Evolutionary conservation across 2,113 vertebrate species (phyloP), one percentile per base, ranked within the genome.

Genomic region (Manacus vitellinus): DNA sequence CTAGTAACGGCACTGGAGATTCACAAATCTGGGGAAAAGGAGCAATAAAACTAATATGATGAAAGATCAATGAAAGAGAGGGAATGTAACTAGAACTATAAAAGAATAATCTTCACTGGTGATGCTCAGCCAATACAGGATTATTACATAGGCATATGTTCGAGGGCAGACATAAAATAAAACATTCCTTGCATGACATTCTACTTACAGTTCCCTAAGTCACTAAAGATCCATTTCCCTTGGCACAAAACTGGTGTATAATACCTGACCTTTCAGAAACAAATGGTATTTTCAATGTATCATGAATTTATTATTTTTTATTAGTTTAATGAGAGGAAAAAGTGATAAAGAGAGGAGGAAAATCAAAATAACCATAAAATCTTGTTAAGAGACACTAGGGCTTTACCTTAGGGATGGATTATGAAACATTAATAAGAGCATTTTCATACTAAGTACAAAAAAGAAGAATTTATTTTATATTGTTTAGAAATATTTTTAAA

Each of bases 241-340:
- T 83, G 51, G 33, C 33, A 80, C n/a, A 86, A 63, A 88, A 77
- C 3, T 20, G 39, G 25, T 76, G 24, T 80, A 10, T 88, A 67
- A 77, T 96, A 83, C 37, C 62, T 94, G 85, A 92, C 75, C 63
- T 96, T 93, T 90, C 67, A 62, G 46, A 94, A 96, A 62, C 33
- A 95, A 94, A 86, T 71, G 30, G 3, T 39, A 83, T 93, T 93
- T 88, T 77, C 56, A 74, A 28, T 67, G 39, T 65, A 70, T 52
- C 5, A 18, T 43, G 39, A 46, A 30, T 56, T 46, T 81, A 9
- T 61, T 56, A 15, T 9, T 66, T 27, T 80, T 76, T 76, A 55
- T 73, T 46, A 28, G 8, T 59, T 81, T 86, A 88, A 81, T 89
- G 59, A 78, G 41, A 54, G 47, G 6, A 43, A 75, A 76, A 77